Conservation (phyloP, 2,888 invertebrate genomes). For the Neria commutata region DNA sequence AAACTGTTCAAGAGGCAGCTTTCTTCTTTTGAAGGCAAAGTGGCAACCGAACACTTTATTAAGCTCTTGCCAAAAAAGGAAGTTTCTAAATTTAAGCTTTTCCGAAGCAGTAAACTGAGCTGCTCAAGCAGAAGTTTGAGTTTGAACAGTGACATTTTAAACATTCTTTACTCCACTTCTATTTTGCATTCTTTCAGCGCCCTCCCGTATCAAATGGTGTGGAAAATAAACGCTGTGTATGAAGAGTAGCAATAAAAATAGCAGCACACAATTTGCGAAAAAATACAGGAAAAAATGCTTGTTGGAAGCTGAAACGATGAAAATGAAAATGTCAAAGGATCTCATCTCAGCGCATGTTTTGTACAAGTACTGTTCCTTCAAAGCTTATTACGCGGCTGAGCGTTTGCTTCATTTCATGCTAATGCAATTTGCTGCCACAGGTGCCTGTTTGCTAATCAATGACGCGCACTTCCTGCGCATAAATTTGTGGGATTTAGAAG, state of each 20-base stretch:
- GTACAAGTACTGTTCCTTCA: slow-evolving; percentile 5
- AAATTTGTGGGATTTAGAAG: too few species aligned
- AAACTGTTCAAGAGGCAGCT: too few species aligned
- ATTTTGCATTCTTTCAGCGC: background rate
- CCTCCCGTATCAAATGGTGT: too few species aligned
- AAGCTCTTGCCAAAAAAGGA: background rate
- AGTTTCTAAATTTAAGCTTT: background rate
- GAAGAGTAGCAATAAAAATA: too few species aligned
- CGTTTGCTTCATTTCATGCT: slow-evolving; percentile 26
- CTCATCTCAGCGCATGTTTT: slow-evolving; percentile 17
- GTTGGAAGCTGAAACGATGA: background rate
- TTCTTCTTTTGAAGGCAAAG: too few species aligned
- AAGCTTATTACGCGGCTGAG: slow-evolving; percentile 13
- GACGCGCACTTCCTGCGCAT: too few species aligned
- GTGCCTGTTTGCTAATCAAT: too few species aligned
- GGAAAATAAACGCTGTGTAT: too few species aligned
- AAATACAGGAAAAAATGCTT: background rate
- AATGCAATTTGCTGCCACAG: slow-evolving; percentile 11
- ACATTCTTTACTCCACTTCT: too few species aligned
- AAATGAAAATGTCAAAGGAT: background rate
- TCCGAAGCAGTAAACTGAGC: background rate
- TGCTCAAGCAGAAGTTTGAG: background rate
- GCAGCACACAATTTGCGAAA: slow-evolving; percentile 14
- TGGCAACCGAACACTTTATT: background rate
- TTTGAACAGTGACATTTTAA: background rate